A percentile compares a stretch with the other conserved stretches of the same genome.
Evolutionary conservation across 1,140 invertebrate species (phyloP).

Genomic region (Mamestra configurata): DNA sequence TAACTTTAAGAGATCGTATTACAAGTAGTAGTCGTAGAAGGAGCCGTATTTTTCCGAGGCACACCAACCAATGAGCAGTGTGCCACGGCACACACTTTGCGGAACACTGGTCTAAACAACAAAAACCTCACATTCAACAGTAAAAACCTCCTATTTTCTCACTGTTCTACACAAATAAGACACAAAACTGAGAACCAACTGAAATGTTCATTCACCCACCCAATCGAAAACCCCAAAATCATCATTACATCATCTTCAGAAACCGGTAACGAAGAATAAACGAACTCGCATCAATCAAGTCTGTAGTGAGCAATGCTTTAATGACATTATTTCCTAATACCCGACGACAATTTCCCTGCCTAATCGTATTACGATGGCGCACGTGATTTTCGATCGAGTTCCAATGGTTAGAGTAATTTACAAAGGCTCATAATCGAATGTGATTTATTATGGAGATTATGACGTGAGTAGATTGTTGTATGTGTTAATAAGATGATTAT

Average conservation of each 20-base stretch:
- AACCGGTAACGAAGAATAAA: slow-evolving; percentile 56
- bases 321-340: slow-evolving; percentile 83
- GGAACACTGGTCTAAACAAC: too few species aligned
- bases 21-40: too few species aligned
- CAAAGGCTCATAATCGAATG: slow-evolving; percentile 35
- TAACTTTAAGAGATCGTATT: too few species aligned
- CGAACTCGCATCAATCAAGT: slow-evolving; percentile 75
- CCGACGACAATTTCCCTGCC: slow-evolving; percentile 76
- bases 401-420: slow-evolving; percentile 29
- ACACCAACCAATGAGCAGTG: too few species aligned
- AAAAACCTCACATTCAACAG: too few species aligned
- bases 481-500: not conserved
- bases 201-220: not conserved
- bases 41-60: too few species aligned
- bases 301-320: slow-evolving; percentile 69
- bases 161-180: too few species aligned
- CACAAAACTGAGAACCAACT: too few species aligned
- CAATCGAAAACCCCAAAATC: slow-evolving; percentile 3
- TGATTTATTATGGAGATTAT: slow-evolving; percentile 35
- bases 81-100: too few species aligned
- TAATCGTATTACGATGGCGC: slow-evolving; percentile 61
- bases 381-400: slow-evolving; percentile 49
- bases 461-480: slow-evolving; percentile 20
- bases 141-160: too few species aligned
- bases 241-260: slow-evolving; percentile 44